Base-by-base conservation (phyloP, 2,797 vertebrate genomes). In the Rhynchonycteris naso region DNA sequence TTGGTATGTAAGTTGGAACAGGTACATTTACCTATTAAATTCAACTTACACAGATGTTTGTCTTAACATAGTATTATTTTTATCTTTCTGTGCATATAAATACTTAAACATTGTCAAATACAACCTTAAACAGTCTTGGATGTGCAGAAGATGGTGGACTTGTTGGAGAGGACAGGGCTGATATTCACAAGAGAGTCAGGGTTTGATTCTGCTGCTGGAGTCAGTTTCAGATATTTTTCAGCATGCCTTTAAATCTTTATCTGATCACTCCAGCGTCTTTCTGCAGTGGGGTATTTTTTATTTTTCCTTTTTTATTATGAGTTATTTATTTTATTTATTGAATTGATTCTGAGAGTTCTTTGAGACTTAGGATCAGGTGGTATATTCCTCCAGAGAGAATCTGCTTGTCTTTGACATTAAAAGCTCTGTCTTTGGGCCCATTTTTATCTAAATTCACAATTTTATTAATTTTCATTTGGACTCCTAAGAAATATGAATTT, bases 401-500 rank as follows among this genome's bases (percentile, higher is more conserved):
- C 50, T 84, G 21, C 18, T 80, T 95, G 18, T 88, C 47, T 92
- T 54, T 47, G 89, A 24, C 28, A 75, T 76, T 56, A 86, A 86
- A 92, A 52, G 9, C 22, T 72, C 35, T 87, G 3, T 43, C 1
- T 84, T 72, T 79, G 33, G 50, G 4, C 56, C 87, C 54, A 92
- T 96, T 92, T 89, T 54, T 75, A 11, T 69, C 61, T 69, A 81
- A 90, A 81, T 81, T 58, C 16, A 58, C n/a, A 76, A 38, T 24
- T 84, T 91, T 28, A 72, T 90, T 80, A n/a, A 26, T 83, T 84
- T 94, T 59, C 65, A 43, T 88, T 88, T 59, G 28, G 68, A 61
- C 68, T 63, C 15, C 30, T 26, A 80, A 88, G 58, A 91, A 84
- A 85, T 78, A 22, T n/a, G 21, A 61, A 81, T 81, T 88, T 91